Evolutionary conservation across 2,888 invertebrate species (phyloP), one percentile per base, ranked within the genome.

Genomic region (Pasiphila rectangulata): DNA sequence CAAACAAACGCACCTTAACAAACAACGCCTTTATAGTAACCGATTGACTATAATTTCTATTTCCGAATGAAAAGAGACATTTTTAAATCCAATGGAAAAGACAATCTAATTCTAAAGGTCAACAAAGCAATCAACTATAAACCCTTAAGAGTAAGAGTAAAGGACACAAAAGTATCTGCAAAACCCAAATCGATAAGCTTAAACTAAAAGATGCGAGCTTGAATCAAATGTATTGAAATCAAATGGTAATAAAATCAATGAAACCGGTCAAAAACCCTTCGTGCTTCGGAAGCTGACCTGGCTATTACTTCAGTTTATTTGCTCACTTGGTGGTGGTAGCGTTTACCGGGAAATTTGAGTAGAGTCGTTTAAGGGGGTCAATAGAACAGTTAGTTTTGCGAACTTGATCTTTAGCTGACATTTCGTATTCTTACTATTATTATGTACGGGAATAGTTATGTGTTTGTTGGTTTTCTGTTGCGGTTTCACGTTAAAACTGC

Each of bases 171-270:
- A n/a, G n/a, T n/a, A 30, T 30, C 9, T 17, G 32, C 7, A 2
- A 27, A 32, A 32, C 16, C 17, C 5, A 9, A 10, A 16, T 10
- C 32, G 17, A 17, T 17, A 9, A 16, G n/a, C n/a, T n/a, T 7
- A 17, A 9, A 32, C 32, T 2, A 10, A 35, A 47, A 16, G 27
- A 43, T n/a, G 39, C 30, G 21, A 30, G 30, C 32, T 34, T 25
- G 21, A 39, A 43, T 43, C 10, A 39, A 48, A 43, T 20, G 24
- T 37, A 42, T 42, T 10, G 37, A 39, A 43, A 43, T 10, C 32
- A 23, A 39, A 43, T 30, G 40, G 40, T 30, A 49, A 44, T 49
- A 44, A 49, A 49, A 40, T 36, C 39, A 40, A 48, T 39, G 34
- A 23, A 17, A 38, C 12, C 37, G 45, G 49, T 45, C 45, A 45